A percentile compares a stretch with the other conserved stretches of the same genome.
These are phyloP conservation scores for Lemur catta DNA, from an alignment of 2,797 vertebrate genomes.

Conservation along the genomic window DNA sequence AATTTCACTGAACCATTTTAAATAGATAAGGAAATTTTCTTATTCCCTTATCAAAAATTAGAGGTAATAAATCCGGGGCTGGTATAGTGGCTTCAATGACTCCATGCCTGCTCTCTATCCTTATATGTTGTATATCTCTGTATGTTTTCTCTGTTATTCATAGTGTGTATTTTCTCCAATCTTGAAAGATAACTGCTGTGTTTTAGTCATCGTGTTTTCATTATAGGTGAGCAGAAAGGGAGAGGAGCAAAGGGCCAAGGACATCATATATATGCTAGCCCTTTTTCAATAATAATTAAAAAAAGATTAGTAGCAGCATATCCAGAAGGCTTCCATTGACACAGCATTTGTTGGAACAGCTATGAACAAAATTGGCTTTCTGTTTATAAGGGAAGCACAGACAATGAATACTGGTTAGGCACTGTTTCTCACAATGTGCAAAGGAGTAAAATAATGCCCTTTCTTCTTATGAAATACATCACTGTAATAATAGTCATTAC, in stretches of 20 bases:
- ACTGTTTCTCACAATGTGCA: background rate
- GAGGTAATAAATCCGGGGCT: background rate
- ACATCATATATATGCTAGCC: no score
- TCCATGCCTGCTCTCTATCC: no score
- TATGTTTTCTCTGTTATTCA: background rate
- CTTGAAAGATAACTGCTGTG: background rate
- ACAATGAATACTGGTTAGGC: background rate
- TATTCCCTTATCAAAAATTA: background rate
- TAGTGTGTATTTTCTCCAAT: background rate
- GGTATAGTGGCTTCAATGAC: background rate
- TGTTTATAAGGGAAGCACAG: background rate
- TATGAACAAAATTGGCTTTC: background rate
- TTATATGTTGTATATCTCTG: no score
- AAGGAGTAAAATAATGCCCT: background rate
- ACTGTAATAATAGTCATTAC: background rate
- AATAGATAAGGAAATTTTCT: background rate
- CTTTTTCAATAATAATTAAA: background rate
- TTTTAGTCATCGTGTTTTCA: background rate
- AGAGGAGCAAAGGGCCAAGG: background rate
- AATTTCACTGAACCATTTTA: background rate
- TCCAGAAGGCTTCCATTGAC: background rate
- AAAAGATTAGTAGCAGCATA: background rate
- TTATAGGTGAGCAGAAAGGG: background rate
- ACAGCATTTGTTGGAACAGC: accelerated
- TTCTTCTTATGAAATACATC: background rate